phyloP scores from a whole-genome alignment of 2,888 invertebrate species.

The Plebejus anna region DNA sequence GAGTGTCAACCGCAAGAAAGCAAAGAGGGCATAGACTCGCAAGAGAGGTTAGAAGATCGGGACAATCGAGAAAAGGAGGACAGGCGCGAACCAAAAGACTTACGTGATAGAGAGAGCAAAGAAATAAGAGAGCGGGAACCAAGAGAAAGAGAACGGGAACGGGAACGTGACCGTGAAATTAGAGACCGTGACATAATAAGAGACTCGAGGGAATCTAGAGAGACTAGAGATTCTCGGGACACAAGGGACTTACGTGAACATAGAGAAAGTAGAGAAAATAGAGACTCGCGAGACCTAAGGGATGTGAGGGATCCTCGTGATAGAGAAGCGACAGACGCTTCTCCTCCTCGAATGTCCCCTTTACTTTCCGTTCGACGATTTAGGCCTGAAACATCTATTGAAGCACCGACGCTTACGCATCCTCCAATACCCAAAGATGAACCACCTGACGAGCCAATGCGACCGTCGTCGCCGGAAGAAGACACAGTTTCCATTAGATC shows the following conservation, averaged over 20 bases:
- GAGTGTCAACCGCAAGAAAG: constrained; percentile 65
- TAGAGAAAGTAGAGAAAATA: constrained; percentile 46
- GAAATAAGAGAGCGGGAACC: constrained; percentile 60
- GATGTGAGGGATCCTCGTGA: constrained; percentile 60
- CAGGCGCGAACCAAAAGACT: constrained; percentile 58
- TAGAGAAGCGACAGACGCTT: constrained; percentile 66
- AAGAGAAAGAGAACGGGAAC: constrained; percentile 50
- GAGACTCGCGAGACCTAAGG: constrained; percentile 53
- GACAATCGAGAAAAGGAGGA: constrained; percentile 66
- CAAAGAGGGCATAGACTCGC: constrained; percentile 58
- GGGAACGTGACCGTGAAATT: constrained; percentile 55
- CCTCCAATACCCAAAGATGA: constrained; percentile 77
- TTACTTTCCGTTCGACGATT: constrained; percentile 72
- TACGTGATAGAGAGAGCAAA: constrained; percentile 61
- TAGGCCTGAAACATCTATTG: constrained; percentile 60
- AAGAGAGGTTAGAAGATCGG: constrained; percentile 59
- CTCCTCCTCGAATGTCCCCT: constrained; percentile 72
- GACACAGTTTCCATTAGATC: constrained; percentile 78
- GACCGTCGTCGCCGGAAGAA: constrained; percentile 80
- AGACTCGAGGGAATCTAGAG: constrained; percentile 49
- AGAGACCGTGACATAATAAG: constrained; percentile 55
- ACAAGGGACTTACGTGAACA: constrained; percentile 51
- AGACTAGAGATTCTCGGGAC: constrained; percentile 55
- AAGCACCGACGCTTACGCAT: constrained; percentile 65
- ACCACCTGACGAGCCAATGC: constrained; percentile 74